Percentiles rank a stretch among this genome's conserved stretches.
These are phyloP conservation scores for Erethizon dorsatum DNA, from an alignment of 2,797 vertebrate species.

Conservation along the genomic window DNA sequence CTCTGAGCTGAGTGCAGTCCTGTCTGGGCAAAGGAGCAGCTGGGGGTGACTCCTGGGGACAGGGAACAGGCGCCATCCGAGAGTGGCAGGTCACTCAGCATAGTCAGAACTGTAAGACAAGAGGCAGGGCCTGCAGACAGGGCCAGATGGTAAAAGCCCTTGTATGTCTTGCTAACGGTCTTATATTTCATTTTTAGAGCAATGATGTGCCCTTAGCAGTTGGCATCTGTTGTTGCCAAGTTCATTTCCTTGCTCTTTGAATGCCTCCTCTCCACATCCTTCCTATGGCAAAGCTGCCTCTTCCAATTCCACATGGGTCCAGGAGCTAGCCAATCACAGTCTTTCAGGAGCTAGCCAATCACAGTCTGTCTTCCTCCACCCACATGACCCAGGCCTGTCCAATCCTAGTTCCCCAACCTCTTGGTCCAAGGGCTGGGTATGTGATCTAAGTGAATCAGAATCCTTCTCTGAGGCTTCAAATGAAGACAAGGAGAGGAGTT, in stretches of 20 bases:
- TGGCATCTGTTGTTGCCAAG: conserved; percentile 14
- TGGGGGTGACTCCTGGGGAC: neutral
- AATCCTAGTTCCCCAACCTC: neutral
- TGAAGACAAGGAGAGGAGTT: neutral
- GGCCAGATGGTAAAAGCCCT: conserved; percentile 13
- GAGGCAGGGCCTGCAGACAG: neutral
- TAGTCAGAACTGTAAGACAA: neutral
- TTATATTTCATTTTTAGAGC: conserved; percentile 18
- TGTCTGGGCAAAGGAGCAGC: neutral
- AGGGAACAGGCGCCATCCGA: neutral
- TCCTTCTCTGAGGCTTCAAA: neutral
- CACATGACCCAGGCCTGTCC: neutral
- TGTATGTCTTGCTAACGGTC: neutral
- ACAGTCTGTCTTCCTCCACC: neutral
- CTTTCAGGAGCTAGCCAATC: neutral
- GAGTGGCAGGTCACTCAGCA: neutral
- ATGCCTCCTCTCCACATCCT: neutral
- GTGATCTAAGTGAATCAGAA: neutral
- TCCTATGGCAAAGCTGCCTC: neutral
- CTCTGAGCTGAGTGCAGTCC: neutral
- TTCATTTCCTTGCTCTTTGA: neutral
- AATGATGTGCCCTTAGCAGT: neutral
- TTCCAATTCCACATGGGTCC: neutral
- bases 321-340: neutral
- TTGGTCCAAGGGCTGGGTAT: neutral